Conservation (phyloP, 2,797 vertebrate genomes). For the Paedocypris micromegethes region DNA sequence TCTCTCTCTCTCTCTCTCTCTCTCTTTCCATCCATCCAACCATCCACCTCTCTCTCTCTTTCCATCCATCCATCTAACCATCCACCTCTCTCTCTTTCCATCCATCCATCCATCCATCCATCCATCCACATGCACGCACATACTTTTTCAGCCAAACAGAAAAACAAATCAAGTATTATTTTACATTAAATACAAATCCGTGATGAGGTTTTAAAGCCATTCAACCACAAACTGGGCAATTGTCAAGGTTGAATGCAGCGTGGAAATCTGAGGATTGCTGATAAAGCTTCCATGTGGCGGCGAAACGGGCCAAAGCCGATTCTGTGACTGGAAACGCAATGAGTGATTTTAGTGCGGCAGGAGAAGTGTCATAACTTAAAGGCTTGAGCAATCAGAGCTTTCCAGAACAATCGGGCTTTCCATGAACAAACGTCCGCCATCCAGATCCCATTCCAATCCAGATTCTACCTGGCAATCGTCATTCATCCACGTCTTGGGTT, state of each 20-base stretch:
- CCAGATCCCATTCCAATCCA: conserved; percentile 7
- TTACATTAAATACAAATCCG: background rate
- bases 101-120: too few relatives aligned
- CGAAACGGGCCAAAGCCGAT: conserved; percentile 14
- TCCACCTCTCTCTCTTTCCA: too few relatives aligned
- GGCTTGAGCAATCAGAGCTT: conserved; percentile 1
- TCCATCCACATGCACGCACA: too few relatives aligned
- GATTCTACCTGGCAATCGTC: conserved; percentile 8
- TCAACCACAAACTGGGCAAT: conserved; percentile 3
- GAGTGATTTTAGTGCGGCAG: conserved; percentile 9
- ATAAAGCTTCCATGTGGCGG: conserved; percentile 4
- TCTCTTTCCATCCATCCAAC: too few relatives aligned
- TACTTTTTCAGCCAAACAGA: too few relatives aligned
- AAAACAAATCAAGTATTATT: background rate
- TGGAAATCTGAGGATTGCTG: conserved; percentile 23
- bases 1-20: too few relatives aligned
- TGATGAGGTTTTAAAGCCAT: conserved; percentile 8
- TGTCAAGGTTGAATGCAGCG: conserved; percentile 22
- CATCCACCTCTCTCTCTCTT: too few relatives aligned
- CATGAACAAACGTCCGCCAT: too few relatives aligned
- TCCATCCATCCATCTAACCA: too few relatives aligned
- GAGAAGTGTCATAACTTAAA: conserved; percentile 14
- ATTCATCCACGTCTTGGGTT: background rate
- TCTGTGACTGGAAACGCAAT: conserved; percentile 26
- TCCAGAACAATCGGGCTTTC: conserved; percentile 15